Base-by-base conservation (phyloP, 2,113 vertebrate genomes). In the Thunnus maccoyii region DNA sequence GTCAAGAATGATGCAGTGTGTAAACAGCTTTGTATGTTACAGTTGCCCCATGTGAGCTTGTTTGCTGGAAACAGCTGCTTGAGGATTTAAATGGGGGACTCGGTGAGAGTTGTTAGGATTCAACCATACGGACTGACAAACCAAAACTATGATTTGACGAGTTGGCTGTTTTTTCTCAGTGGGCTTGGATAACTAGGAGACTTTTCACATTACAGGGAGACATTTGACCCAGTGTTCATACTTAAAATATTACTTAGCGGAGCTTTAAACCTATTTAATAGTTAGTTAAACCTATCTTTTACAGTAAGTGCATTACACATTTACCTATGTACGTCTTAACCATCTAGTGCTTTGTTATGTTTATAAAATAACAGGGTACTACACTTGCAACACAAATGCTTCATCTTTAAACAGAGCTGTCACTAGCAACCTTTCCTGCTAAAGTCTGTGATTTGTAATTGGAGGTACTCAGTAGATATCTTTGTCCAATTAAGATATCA, bases 41-140 rank as follows among this genome's bases (percentile, higher is more conserved):
- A 66, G 25, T 70, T 2, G 7, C 52, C 41, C 16, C 9, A 16
- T 50, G 22, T 25, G 50, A 73, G 80, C 25, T 60, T 58, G 64
- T 84, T 76, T 84, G 17, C 51, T 6, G 8, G 61, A 64, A 85
- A 61, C 78, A 85, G 68, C 69, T 88, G 86, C 58, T 16, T 30
- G 47, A 66, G 76, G 58, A 77, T 67, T 77, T 55, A 74, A 62
- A 83, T 60, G 41, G 30, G 44, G 17, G 8, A 18, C 15, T 52
- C 30, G n/a, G 11, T 44, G 52, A 69, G 62, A 77, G 72, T 17
- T 57, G 44, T 18, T 77, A 56, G 69, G 80, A 80, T 63, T 82
- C 69, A 76, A 76, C 74, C 75, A 82, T 79, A 79, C 86, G 75
- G 78, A 54, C 62, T 0, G 12, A 75, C 41, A 81, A 78, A 57